These are phyloP conservation scores for Neopelma chrysocephalum DNA, from an alignment of 2,797 vertebrate genomes.

Conservation along the genomic window DNA sequence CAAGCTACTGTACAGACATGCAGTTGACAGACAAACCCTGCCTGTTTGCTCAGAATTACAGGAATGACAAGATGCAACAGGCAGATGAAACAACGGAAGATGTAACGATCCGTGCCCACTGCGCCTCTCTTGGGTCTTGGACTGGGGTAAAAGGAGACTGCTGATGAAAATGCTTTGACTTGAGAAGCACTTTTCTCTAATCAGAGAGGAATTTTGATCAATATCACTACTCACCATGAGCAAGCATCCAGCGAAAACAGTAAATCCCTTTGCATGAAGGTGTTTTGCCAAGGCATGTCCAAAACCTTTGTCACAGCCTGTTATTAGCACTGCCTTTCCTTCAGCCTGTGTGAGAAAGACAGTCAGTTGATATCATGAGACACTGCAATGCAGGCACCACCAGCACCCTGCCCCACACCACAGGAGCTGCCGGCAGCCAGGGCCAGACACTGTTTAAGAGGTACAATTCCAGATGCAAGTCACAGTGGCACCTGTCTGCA, in stretches of 20 bases:
- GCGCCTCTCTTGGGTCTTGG: background rate
- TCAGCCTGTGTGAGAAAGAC: slow-evolving; percentile 70
- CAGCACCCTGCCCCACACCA: background rate
- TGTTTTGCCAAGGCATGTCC: slow-evolving; percentile 84
- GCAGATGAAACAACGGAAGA: background rate
- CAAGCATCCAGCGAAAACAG: slow-evolving; percentile 86
- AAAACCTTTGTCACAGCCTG: slow-evolving; percentile 88
- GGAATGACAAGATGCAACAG: background rate
- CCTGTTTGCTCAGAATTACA: background rate
- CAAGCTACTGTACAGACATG: background rate
- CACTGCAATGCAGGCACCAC: background rate
- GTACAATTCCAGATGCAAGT: background rate
- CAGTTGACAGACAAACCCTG: background rate
- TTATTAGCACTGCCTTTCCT: slow-evolving; percentile 84
- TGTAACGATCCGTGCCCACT: background rate
- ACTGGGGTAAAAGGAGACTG: background rate
- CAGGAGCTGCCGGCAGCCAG: background rate
- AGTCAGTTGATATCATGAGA: background rate
- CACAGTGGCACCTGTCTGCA: background rate
- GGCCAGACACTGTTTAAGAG: background rate
- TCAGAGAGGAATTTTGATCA: background rate
- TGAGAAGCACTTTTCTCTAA: background rate
- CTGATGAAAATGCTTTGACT: background rate
- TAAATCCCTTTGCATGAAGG: slow-evolving; percentile 84
- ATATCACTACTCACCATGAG: slow-evolving; percentile 75